Conservation (phyloP, 2,113 vertebrate species). For the Pygoscelis adeliae region DNA sequence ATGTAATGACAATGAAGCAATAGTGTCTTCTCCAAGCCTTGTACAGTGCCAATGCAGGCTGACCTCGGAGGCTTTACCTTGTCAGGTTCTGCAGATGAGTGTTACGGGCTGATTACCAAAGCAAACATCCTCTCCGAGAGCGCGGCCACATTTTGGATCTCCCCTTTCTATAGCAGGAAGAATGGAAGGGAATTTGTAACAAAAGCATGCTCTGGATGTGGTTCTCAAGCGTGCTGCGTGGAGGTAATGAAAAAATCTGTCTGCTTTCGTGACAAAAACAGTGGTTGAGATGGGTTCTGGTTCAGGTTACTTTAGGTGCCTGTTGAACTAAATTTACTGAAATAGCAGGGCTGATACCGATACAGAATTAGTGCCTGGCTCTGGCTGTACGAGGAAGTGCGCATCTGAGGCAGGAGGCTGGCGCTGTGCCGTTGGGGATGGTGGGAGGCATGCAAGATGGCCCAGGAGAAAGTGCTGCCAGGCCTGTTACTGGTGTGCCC, state of each 20-base stretch:
- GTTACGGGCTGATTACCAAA: neutral
- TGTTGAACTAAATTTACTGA: neutral
- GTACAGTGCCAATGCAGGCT: neutral
- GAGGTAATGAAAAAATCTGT: neutral
- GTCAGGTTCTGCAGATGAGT: neutral
- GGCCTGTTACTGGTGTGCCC: accelerated
- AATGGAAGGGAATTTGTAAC: neutral
- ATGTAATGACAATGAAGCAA: neutral
- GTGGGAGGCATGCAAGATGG: accelerated
- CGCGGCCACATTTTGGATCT: accelerated
- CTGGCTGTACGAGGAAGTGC: neutral
- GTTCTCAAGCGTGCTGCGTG: neutral
- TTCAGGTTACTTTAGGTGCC: neutral
- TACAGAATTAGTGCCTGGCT: accelerated
- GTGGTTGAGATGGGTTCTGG: neutral
- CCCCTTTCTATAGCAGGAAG: neutral
- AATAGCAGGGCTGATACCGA: neutral
- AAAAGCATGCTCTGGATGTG: neutral
- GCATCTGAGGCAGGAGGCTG: neutral
- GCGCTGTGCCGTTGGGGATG: neutral
- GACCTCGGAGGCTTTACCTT: neutral
- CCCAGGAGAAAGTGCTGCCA: neutral
- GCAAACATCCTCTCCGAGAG: neutral
- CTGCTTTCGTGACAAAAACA: neutral
- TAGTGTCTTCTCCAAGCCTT: neutral